These are phyloP conservation scores for Notiomystis cincta DNA, from an alignment of 2,113 vertebrate genomes.

Conservation along the genomic window DNA sequence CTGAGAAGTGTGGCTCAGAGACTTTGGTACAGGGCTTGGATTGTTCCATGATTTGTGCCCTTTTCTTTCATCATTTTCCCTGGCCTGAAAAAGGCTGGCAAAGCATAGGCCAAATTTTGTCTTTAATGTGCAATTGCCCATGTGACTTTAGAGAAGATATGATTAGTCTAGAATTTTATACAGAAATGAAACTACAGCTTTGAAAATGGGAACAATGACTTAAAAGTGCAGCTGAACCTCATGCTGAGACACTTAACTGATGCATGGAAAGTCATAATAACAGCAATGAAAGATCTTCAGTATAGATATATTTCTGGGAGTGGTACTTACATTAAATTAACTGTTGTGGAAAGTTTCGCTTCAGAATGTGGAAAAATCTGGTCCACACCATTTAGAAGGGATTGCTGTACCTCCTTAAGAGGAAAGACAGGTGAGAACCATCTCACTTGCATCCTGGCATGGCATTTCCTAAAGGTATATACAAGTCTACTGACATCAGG, in stretches of 20 bases:
- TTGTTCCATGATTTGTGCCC: neutral
- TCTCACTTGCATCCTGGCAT: neutral
- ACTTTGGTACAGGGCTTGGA: neutral
- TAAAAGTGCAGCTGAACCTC: neutral
- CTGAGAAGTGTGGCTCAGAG: neutral
- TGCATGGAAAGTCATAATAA: neutral
- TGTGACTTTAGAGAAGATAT: neutral
- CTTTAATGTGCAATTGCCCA: neutral
- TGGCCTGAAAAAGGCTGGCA: neutral
- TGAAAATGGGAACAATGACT: conserved; percentile 16
- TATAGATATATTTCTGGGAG: neutral
- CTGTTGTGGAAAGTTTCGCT: neutral
- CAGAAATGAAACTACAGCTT: neutral
- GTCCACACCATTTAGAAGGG: neutral
- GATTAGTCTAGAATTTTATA: conserved; percentile 2
- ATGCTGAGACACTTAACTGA: neutral
- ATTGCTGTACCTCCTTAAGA: neutral
- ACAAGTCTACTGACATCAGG: neutral
- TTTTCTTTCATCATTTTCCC: neutral
- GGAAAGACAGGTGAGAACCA: neutral
- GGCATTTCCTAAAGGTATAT: neutral
- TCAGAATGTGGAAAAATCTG: neutral
- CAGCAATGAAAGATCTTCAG: neutral
- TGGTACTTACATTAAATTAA: neutral
- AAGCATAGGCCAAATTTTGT: neutral